Conservation (phyloP, 92 coral and sea anemone species). For the Palythoa heliodiscus region DNA sequence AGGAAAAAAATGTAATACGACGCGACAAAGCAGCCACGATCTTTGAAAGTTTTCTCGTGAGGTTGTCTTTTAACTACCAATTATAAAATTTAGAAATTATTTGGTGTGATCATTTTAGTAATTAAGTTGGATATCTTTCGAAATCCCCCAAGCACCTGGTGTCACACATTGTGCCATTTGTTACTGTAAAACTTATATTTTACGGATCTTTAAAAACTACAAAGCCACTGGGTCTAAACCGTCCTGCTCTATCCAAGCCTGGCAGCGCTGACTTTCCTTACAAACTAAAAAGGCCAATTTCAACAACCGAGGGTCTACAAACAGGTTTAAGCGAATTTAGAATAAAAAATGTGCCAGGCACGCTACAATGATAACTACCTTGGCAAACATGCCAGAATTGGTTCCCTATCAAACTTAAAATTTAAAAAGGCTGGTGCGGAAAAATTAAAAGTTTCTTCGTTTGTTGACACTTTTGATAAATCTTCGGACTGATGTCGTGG, state of each 20-base stretch:
- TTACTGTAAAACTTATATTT: not conserved
- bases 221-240: too few relatives aligned
- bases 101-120: too few relatives aligned
- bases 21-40: not conserved
- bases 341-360: not conserved
- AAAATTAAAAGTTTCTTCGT: slow-evolving; percentile 48
- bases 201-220: not conserved
- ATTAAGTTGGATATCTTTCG: too few relatives aligned
- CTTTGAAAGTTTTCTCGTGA: too few relatives aligned
- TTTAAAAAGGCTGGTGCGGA: slow-evolving; percentile 77
- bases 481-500: slow-evolving; percentile 17
- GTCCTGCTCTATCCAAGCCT: not conserved
- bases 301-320: not conserved
- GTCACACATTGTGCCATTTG: too few relatives aligned
- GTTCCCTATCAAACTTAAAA: slow-evolving; percentile 77
- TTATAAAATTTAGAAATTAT: too few relatives aligned
- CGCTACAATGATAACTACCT: not conserved
- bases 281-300: not conserved
- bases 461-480: slow-evolving; percentile 41
- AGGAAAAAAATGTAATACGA: not conserved
- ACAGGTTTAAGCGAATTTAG: not conserved
- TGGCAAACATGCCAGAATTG: slow-evolving; percentile 73
- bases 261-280: not conserved
- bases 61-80: too few relatives aligned
- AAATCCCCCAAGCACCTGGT: too few relatives aligned